phyloP scores from a whole-genome alignment of 2,797 vertebrate genomes.

The Betta splendens region DNA sequence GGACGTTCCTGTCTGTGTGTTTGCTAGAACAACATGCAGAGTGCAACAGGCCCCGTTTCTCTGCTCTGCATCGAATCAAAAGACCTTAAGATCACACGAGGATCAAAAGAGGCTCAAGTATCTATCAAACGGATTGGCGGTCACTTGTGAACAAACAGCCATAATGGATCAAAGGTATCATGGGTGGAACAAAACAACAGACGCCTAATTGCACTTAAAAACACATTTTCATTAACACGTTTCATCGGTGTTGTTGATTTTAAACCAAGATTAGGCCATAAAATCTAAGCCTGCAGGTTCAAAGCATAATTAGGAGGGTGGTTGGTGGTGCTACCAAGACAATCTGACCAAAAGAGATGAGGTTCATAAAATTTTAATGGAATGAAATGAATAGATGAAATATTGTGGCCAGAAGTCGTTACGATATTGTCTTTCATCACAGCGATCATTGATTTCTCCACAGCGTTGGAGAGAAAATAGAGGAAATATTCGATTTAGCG shows the following conservation, averaged over 20 bases:
- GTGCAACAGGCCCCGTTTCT: neutral
- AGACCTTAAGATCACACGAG: conserved; percentile 24
- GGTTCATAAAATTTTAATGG: conserved; percentile 48
- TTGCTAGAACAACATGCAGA: neutral
- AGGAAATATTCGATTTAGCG: conserved; percentile 29
- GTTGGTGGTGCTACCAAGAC: conserved; percentile 33
- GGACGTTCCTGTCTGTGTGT: neutral
- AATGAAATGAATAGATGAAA: conserved; percentile 44
- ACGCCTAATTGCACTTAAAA: conserved; percentile 52
- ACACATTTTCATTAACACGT: conserved; percentile 46
- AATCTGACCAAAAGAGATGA: conserved; percentile 46
- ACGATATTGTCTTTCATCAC: conserved; percentile 44
- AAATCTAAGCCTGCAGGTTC: conserved; percentile 48
- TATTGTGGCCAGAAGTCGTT: conserved; percentile 42
- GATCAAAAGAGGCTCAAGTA: conserved; percentile 12
- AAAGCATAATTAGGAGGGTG: conserved; percentile 54
- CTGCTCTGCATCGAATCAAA: conserved; percentile 12
- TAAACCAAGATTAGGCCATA: conserved; percentile 30
- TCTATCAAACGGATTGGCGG: neutral
- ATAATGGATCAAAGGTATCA: conserved; percentile 39
- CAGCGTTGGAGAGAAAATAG: conserved; percentile 14
- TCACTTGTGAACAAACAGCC: conserved; percentile 3
- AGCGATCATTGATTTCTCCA: conserved; percentile 37
- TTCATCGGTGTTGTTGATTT: conserved; percentile 39
- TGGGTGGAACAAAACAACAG: conserved; percentile 53